Percentiles rank a stretch among this genome's conserved stretches.
Evolutionary conservation across 2,113 vertebrate genomes (phyloP).

Genomic region (Piaya cayana): DNA sequence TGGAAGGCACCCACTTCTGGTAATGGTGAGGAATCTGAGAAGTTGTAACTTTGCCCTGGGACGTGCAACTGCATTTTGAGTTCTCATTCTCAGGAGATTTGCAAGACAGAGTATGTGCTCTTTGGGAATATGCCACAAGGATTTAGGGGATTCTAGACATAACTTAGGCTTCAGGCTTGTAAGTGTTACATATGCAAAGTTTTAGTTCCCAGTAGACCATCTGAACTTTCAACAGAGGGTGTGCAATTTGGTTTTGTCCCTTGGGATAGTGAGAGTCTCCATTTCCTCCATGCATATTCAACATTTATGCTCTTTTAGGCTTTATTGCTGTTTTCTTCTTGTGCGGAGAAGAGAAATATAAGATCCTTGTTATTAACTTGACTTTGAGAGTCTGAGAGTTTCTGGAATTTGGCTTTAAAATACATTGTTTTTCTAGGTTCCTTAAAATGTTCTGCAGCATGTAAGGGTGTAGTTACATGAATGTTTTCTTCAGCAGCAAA

Average conservation of each 20-base stretch:
- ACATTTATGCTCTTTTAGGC: not conserved
- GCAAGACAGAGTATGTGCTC: not conserved
- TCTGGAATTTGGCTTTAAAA: conserved; percentile 7
- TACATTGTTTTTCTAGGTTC: not conserved
- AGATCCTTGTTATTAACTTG: not conserved
- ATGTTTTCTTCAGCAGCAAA: conserved; percentile 1
- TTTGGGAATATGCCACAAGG: not conserved
- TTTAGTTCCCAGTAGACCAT: not conserved
- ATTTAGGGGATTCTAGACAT: not conserved
- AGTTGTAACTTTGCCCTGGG: not conserved
- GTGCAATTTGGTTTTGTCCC: not conserved
- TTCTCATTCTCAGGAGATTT: not conserved
- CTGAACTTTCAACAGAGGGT: not conserved
- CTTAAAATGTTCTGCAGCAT: not conserved
- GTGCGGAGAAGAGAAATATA: not conserved
- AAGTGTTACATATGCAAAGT: not conserved
- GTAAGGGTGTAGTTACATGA: not conserved
- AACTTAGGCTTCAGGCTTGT: not conserved
- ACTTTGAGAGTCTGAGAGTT: not conserved
- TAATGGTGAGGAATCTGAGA: not conserved
- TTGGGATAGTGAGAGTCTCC: not conserved
- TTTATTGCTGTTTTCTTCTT: not conserved
- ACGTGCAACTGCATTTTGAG: not conserved
- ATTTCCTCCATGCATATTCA: conserved; percentile 5
- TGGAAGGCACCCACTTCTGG: not conserved